Evolutionary conservation across 92 coral and sea anemone genomes (phyloP), one percentile per base, ranked within the genome.

Genomic region (Heliopora coerulea): DNA sequence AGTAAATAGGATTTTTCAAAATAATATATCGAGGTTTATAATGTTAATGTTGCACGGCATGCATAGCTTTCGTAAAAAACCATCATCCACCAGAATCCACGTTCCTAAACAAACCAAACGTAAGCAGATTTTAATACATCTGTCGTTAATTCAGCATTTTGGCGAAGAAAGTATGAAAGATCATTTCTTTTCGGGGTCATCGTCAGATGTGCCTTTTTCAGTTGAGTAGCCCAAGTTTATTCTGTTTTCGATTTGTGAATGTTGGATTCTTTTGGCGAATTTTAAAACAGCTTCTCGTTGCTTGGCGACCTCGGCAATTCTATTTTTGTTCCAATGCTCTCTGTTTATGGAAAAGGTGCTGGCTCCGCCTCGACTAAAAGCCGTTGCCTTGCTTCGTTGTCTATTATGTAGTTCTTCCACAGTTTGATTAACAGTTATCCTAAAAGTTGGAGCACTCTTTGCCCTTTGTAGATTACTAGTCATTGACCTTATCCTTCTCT

Each of bases 401-500:
- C 34, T 79, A 25, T 61, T 56, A 56, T 32, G 8, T 65, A 54
- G 54, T 7, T 64, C 79, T 31, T 54, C 67, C 48, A 41, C 24
- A 23, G 61, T 58, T 17, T 13, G 33, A 59, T 54, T 68, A 0
- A 31, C 46, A 35, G 74, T 14, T 15, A 26, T 61, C 15, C 80
- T 82, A 40, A 88, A 86, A 0, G 95, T 80, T 3, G 98, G 98
- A 0, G 98, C 98, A 59, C 96, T 93, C 3, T 96, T 86, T 9
- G 96, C 91, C 27, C 98, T 80, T 48, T 93, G 88, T 20, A 93
- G 75, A 41, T 91, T 79, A 57, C 86, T 89, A 29, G 95, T 90
- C 32, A 88, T 88, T 8, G 89, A 79, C 23, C 66, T 76, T 19
- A 93, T 54, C 48, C 86, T 91, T 56, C 78, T 83, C 33, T 90